Evolutionary conservation across 2,888 invertebrate genomes (phyloP), one percentile per base, ranked within the genome.

Genomic region (Mechanitis mazaeus): DNA sequence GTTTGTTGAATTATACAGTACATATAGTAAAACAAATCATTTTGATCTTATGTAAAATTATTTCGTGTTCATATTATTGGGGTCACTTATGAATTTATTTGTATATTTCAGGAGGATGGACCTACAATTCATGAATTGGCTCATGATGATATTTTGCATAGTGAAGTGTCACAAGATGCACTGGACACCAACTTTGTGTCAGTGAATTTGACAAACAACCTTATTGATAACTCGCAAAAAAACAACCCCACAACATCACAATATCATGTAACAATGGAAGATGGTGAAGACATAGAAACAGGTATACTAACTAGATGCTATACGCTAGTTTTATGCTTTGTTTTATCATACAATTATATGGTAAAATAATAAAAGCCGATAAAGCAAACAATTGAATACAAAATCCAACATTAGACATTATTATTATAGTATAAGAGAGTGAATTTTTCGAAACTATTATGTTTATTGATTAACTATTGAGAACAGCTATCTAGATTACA

Each of bases 61-160:
- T 47, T 47, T 47, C 6, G 47, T 47, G 47, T 47, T n/a, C 47
- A 47, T 6, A n/a, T 20, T 47, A 47, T 47, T 47, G 47, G 47
- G 47, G 47, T 47, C 47, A 47, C 6, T 56, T n/a, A 4, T 42
- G 50, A 12, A 47, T 47, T 31, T 31, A 50, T 50, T 50, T 50
- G 50, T 50, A 31, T 50, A 31, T 77, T 78, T 31, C 69, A 91
- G 89, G 90, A 90, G 75, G 90, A 88, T 75, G 91, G 91, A 4
- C 90, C 91, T 20, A 90, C 88, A 45, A 91, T 91, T 60, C 90
- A 90, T 78, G 91, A 91, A 71, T 72, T 91, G 63, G 85, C 81
- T 42, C 90, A 91, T 73, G 90, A 90, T 73, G 90, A 87, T 67
- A 77, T 82, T 20, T 64, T 84, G 61, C 84, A 83, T 45, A 81